Conservation (phyloP, 1,140 invertebrate species). For the Hypothenemus hampei region DNA sequence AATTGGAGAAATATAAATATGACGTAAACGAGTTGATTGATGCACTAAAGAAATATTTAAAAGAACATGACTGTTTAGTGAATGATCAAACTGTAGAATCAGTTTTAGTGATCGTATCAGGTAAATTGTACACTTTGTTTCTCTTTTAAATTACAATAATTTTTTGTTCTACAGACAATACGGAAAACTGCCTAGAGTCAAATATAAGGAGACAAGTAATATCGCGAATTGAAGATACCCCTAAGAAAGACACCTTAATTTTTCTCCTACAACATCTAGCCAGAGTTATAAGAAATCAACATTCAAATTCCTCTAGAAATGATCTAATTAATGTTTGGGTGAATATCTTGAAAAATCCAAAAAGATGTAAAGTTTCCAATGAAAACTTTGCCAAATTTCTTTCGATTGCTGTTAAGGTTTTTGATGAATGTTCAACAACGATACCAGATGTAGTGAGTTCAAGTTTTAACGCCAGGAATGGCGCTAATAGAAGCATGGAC, state of each 20-base stretch:
- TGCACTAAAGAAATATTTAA: conserved; percentile 33
- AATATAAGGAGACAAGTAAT: conserved; percentile 14
- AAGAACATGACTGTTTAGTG: conserved; percentile 68
- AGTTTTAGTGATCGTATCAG: conserved; percentile 42
- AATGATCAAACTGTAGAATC: conserved; percentile 70
- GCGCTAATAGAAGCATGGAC: conserved; percentile 7
- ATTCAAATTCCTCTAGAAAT: conserved; percentile 9
- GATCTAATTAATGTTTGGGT: conserved; percentile 25
- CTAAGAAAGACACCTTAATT: conserved; percentile 68
- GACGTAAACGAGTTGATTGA: conserved; percentile 33
- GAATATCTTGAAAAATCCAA: conserved; percentile 19
- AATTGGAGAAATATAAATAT: conserved; percentile 31
- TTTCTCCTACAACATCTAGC: conserved; percentile 90
- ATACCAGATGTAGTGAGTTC: conserved; percentile 19
- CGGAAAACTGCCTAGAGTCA: conserved; percentile 19
- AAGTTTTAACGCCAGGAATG: conserved; percentile 12
- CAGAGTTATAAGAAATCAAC: conserved; percentile 71
- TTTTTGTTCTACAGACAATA: conserved; percentile 18
- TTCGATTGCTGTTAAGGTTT: conserved; percentile 15
- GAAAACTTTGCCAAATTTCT: conserved; percentile 23
- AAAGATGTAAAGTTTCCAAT: conserved; percentile 8
- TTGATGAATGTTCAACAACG: conserved; percentile 19
- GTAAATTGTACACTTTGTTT: conserved; percentile 23
- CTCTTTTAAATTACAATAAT: background rate
- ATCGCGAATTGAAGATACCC: conserved; percentile 18